Evolutionary conservation across 1,140 invertebrate species (phyloP).

Genomic region (Cepaea nemoralis): DNA sequence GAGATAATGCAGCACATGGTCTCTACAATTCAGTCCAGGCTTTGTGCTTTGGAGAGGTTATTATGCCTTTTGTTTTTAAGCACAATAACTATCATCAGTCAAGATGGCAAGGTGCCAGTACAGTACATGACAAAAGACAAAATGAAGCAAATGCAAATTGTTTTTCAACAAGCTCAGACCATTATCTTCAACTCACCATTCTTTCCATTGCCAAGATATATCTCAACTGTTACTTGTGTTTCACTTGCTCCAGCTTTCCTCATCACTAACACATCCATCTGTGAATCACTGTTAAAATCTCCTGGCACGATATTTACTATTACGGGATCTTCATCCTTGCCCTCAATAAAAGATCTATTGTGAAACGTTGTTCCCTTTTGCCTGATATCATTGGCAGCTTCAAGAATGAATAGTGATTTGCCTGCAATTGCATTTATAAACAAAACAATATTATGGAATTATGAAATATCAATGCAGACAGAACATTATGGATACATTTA

Average conservation of each 20-base stretch:
- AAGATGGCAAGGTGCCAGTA: no score
- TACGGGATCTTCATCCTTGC: conserved; percentile 16
- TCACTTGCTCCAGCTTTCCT: conserved; percentile 31
- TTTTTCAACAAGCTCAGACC: no score
- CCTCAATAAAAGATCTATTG: conserved; percentile 28
- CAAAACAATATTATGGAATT: background rate
- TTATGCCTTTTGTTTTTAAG: no score
- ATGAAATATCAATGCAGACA: no score
- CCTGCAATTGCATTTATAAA: conserved; percentile 39
- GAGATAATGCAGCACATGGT: no score
- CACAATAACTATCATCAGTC: no score
- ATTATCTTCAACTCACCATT: background rate
- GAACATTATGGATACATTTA: no score
- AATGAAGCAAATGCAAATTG: no score
- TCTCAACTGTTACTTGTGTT: conserved; percentile 56
- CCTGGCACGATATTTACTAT: conserved; percentile 83
- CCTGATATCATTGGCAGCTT: conserved; percentile 51
- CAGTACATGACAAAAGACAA: no score
- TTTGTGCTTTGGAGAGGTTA: no score
- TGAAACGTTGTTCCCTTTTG: conserved; percentile 37
- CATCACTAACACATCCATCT: conserved; percentile 88
- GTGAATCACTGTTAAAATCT: conserved; percentile 93
- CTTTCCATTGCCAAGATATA: conserved; percentile 63
- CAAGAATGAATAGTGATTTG: conserved; percentile 46
- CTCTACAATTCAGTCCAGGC: no score